These are phyloP conservation scores for Plebejus anna DNA, from an alignment of 2,888 invertebrate genomes.

Conservation along the genomic window DNA sequence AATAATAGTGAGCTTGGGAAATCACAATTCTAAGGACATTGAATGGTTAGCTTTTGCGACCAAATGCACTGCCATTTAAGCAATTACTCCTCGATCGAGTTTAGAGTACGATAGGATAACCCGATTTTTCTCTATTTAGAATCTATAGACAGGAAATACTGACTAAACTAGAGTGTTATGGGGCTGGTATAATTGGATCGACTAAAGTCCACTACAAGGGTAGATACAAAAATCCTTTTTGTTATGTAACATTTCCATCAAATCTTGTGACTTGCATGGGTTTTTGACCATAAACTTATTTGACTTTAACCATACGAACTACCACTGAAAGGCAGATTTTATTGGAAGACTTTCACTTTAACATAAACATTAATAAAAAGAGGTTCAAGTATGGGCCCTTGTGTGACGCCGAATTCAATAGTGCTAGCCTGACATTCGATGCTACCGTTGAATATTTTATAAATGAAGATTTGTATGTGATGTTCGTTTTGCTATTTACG, in stretches of 20 bases:
- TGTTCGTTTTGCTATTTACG: slow-evolving; percentile 28
- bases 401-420: background rate
- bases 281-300: background rate
- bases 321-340: background rate
- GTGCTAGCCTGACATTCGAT: background rate
- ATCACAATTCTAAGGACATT: slow-evolving; percentile 16
- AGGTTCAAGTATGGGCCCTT: background rate
- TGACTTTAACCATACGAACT: background rate
- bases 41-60: slow-evolving; percentile 34
- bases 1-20: slow-evolving; percentile 6
- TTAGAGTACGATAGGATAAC: slow-evolving; percentile 63
- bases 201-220: background rate
- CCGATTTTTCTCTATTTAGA: slow-evolving; percentile 36
- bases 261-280: background rate
- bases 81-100: slow-evolving; percentile 57
- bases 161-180: background rate
- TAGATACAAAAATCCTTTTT: background rate
- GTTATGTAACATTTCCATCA: too few species aligned
- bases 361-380: background rate
- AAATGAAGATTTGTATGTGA: slow-evolving; percentile 23
- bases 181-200: background rate
- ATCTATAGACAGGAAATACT: slow-evolving; percentile 21
- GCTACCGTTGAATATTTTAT: slow-evolving; percentile 8
- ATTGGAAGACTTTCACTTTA: background rate
- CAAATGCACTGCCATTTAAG: slow-evolving; percentile 45